Percentiles rank a stretch among this genome's conserved stretches.
Evolutionary conservation across 2,888 invertebrate genomes (phyloP).

Genomic region (Nomada flava): DNA sequence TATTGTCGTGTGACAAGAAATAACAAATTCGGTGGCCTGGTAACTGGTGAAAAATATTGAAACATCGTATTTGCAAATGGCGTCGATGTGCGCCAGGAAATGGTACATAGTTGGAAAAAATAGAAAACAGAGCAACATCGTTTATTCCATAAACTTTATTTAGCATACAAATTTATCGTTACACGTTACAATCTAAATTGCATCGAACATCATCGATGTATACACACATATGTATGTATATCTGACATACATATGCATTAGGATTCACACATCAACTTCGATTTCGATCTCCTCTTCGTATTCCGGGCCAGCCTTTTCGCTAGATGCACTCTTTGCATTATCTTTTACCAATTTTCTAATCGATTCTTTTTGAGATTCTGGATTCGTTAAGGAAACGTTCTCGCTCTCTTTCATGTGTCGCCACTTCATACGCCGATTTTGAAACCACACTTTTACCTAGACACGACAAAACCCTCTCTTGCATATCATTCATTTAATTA

Average conservation of each 20-base stretch:
- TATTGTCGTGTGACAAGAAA: not conserved
- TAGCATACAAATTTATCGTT: slow-evolving; percentile 11
- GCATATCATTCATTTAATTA: not conserved
- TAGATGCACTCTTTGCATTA: slow-evolving; percentile 13
- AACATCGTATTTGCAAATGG: not conserved
- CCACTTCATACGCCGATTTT: slow-evolving; percentile 96
- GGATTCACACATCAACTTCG: slow-evolving; percentile 75
- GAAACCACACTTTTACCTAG: slow-evolving; percentile 97
- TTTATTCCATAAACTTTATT: slow-evolving; percentile 45
- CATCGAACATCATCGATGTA: slow-evolving; percentile 6
- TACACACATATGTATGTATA: not conserved
- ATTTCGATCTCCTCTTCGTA: slow-evolving; percentile 77
- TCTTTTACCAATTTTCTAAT: slow-evolving; percentile 51
- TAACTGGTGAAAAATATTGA: slow-evolving; percentile 18
- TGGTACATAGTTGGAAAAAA: not conserved
- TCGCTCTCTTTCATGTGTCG: slow-evolving; percentile 90
- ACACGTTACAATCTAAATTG: slow-evolving; percentile 32
- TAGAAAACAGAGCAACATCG: too few species aligned
- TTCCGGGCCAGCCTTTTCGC: slow-evolving; percentile 46
- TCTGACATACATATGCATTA: not conserved
- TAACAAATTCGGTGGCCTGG: slow-evolving; percentile 48
- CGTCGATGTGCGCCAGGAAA: not conserved
- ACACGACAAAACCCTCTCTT: not conserved
- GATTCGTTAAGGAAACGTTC: slow-evolving; percentile 50
- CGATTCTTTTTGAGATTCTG: slow-evolving; percentile 71